Base-by-base conservation (phyloP, 2,113 vertebrate species). In the Lates calcarifer region DNA sequence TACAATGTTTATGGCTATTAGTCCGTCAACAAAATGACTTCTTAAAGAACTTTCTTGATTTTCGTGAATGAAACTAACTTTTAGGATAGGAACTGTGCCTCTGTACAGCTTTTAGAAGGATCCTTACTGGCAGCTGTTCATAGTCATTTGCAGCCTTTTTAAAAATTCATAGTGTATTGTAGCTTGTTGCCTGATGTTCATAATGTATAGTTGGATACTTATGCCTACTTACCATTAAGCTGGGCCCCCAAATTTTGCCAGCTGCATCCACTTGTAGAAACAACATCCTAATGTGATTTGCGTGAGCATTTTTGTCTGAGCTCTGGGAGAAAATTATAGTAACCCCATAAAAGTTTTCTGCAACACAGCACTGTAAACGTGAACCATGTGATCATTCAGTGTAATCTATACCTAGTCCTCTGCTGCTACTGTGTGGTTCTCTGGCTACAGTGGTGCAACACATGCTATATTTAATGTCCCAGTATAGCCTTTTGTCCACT, bases 261-360 rank as follows among this genome's bases (percentile, higher is more conserved):
- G 88, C 89, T 90, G 83, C 82, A 82, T 87, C 86, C 81, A 87
- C 82, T 91, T 80, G 68, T 73, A 65, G 45, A 49, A 76, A 77
- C 67, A 83, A 74, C 85, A 81, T 68, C 70, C 49, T 77, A 77
- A 87, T 77, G 26, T 62, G 66, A 82, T 83, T 89, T 76, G 71
- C 31, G 6, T 28, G n/a, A 74, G 33, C 53, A 45, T 77, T 83
- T 83, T 57, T 79, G 13, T 56, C n/a, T 74, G 29, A 68, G 81
- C 35, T 70, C 49, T 14, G 39, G 11, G 22, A 78, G 43, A 79
- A 85, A 89, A 88, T 81, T 51, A 82, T 24, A 69, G 64, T 57
- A 55, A 71, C 49, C 75, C 63, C 57, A 77, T 15, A 2, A 31
- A 71, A 60, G 63, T 79, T 69, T 74, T 55, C 13, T 17, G 39